A percentile compares a stretch with the other conserved stretches of the same genome.
Evolutionary conservation across 2,113 vertebrate genomes (phyloP).

Genomic region (Sinocyclocheilus maitianheensis): DNA sequence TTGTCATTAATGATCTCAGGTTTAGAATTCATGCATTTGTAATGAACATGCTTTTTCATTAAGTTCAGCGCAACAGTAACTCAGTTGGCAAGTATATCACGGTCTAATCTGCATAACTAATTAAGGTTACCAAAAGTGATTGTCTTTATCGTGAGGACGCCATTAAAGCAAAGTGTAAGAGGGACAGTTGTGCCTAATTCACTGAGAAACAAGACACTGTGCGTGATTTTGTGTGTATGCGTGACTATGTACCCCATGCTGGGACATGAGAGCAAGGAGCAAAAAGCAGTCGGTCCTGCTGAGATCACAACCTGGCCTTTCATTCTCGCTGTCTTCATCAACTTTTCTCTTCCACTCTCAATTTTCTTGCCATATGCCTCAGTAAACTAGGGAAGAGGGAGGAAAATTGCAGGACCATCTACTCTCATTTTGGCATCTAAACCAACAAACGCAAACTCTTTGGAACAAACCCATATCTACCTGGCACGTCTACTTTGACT

Average conservation of each 20-base stretch:
- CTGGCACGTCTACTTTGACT: neutral
- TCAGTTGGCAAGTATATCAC: constrained; percentile 57
- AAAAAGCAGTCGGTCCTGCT: constrained; percentile 30
- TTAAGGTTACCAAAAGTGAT: constrained; percentile 53
- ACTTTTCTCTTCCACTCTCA: constrained; percentile 28
- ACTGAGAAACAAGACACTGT: constrained; percentile 37
- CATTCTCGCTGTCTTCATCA: neutral
- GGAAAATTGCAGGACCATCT: constrained; percentile 16
- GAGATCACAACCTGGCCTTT: constrained; percentile 19
- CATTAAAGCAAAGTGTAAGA: neutral
- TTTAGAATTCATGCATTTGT: constrained; percentile 58
- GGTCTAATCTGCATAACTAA: constrained; percentile 69
- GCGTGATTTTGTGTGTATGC: neutral
- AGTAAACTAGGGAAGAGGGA: neutral
- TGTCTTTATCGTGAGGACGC: neutral
- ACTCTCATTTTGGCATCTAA: neutral
- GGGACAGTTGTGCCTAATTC: neutral
- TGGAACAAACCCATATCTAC: neutral
- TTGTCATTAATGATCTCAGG: constrained; percentile 54
- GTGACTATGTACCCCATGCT: constrained; percentile 25
- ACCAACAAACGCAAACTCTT: neutral
- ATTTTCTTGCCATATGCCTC: constrained; percentile 32
- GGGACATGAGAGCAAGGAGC: constrained; percentile 14
- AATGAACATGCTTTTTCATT: constrained; percentile 65
- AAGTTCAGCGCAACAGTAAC: constrained; percentile 56